Conservation (phyloP, 2,888 invertebrate genomes). For the Heliconius aoede region DNA sequence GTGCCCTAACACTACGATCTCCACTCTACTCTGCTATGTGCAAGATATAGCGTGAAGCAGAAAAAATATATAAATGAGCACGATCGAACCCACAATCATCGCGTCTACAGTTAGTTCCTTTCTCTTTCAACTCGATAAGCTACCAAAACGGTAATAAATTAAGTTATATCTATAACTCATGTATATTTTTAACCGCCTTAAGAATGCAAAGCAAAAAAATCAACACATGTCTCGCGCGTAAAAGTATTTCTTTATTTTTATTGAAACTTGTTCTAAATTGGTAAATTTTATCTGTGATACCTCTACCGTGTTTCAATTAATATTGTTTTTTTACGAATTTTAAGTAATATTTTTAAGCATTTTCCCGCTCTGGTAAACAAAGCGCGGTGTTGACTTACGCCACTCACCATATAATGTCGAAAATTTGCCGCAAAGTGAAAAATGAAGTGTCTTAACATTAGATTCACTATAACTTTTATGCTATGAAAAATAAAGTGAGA, state of each 20-base stretch:
- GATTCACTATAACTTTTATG: no score
- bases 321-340: background rate
- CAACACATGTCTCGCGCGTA: slow-evolving; percentile 4
- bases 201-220: slow-evolving; percentile 13
- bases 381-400: no score
- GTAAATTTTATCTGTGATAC: background rate
- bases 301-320: background rate
- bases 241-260: background rate
- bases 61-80: no score
- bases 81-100: background rate
- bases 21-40: no score
- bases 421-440: no score
- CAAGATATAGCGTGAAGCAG: no score
- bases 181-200: background rate
- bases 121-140: background rate
- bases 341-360: no score
- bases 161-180: background rate
- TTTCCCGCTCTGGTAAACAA: no score
- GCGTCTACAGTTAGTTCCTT: background rate
- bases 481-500: no score
- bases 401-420: no score
- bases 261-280: background rate
- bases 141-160: background rate
- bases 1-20: no score
- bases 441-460: no score